A percentile compares a stretch with the other conserved stretches of the same genome.
phyloP scores from a whole-genome alignment of 1,140 invertebrate species.

The Melanaphis sacchari region DNA sequence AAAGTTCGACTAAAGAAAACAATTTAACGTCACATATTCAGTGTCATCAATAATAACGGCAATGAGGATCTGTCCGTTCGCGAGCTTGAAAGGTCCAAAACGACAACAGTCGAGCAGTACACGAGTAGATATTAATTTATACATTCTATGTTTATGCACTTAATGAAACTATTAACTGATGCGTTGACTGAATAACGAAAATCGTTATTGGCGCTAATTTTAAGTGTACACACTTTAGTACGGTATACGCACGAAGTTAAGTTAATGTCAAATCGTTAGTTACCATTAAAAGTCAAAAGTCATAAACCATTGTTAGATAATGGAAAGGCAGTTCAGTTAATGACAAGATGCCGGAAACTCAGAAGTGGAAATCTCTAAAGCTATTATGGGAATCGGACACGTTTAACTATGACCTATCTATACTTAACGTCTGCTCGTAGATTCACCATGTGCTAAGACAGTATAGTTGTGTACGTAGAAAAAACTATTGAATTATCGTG shows the following conservation, averaged over 20 bases:
- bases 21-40: too few species aligned
- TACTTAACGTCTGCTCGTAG: neutral
- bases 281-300: neutral
- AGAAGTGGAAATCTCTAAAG: neutral
- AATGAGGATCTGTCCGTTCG: too few species aligned
- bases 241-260: neutral
- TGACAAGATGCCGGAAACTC: neutral
- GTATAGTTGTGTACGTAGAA: neutral
- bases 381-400: neutral
- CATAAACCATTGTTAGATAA: neutral
- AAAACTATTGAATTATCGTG: neutral
- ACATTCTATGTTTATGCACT: too few species aligned
- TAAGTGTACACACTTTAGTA: neutral
- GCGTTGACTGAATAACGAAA: neutral
- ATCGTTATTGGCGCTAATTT: neutral
- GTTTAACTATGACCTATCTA: too few species aligned
- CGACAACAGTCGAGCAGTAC: too few species aligned
- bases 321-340: neutral
- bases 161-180: neutral
- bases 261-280: neutral
- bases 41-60: too few species aligned
- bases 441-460: neutral
- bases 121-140: too few species aligned
- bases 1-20: too few species aligned
- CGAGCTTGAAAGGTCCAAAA: too few species aligned